Evolutionary conservation across 1,140 invertebrate species (phyloP).

Genomic region (Saccostrea glomerata): DNA sequence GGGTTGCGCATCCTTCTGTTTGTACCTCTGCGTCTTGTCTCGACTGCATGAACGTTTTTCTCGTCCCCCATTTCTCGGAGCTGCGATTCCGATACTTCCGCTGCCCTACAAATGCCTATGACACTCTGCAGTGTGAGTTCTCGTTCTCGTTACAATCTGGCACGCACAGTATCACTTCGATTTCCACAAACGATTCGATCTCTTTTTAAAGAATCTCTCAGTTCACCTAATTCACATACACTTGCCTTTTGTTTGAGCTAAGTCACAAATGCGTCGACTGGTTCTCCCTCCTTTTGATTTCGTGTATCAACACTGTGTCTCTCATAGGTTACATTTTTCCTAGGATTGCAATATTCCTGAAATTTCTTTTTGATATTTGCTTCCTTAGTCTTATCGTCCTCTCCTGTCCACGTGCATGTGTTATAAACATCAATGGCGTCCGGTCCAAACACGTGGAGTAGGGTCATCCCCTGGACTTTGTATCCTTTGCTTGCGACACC

Average conservation of each 20-base stretch:
- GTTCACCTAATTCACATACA: slow-evolving; percentile 43
- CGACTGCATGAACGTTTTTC: slow-evolving; percentile 7
- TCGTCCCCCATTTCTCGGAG: slow-evolving; percentile 29
- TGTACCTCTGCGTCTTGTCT: not conserved
- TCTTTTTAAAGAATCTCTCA: slow-evolving; percentile 52
- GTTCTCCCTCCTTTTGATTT: too few species aligned
- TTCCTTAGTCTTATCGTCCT: too few species aligned
- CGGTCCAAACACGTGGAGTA: slow-evolving; percentile 39
- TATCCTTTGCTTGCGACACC: slow-evolving; percentile 25
- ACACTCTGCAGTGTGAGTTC: slow-evolving; percentile 29
- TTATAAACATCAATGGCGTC: slow-evolving; percentile 44
- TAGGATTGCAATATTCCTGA: too few species aligned
- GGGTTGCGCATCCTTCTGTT: not conserved
- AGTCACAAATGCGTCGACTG: too few species aligned
- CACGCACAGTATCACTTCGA: not conserved
- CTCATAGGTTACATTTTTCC: too few species aligned
- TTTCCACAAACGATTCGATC: slow-evolving; percentile 59
- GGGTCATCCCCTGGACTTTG: slow-evolving; percentile 9
- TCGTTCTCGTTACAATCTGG: not conserved
- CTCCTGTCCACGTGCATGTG: slow-evolving; percentile 29
- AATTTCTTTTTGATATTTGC: too few species aligned
- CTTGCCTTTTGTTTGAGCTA: too few species aligned
- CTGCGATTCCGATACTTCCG: not conserved
- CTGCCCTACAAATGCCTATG: slow-evolving; percentile 39
- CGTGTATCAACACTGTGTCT: too few species aligned